Evolutionary conservation across 1,140 invertebrate species (phyloP).

Genomic region (Panulirus ornatus): DNA sequence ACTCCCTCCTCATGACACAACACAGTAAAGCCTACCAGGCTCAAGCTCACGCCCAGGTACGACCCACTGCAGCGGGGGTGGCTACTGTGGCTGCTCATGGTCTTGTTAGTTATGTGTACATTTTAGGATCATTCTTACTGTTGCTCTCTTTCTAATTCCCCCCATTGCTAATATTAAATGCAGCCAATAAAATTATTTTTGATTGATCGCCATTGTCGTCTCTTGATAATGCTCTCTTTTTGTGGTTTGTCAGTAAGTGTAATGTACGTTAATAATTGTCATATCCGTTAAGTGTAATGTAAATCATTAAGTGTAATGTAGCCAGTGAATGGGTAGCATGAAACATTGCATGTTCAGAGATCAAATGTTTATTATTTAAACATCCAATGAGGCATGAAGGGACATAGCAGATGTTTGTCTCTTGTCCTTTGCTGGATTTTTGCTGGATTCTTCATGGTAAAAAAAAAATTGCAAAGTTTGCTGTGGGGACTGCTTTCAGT

Average conservation of each 20-base stretch:
- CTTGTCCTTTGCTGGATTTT: background rate
- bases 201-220: background rate
- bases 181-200: constrained; percentile 19
- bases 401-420: background rate
- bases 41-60: constrained; percentile 68
- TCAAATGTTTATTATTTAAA: constrained; percentile 9
- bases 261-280: constrained; percentile 15
- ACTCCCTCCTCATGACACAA: constrained; percentile 57
- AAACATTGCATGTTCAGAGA: constrained; percentile 28
- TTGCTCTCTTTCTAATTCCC: constrained; percentile 26
- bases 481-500: constrained; percentile 2
- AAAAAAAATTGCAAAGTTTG: constrained; percentile 1
- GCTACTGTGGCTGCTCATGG: constrained; percentile 32
- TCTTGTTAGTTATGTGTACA: constrained; percentile 25
- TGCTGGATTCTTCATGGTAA: background rate
- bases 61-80: constrained; percentile 14
- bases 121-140: constrained; percentile 14
- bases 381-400: constrained; percentile 24
- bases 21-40: constrained; percentile 65
- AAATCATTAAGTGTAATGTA: constrained; percentile 25
- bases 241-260: constrained; percentile 19
- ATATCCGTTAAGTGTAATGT: constrained; percentile 4
- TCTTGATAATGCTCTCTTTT: background rate
- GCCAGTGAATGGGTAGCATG: constrained; percentile 37
- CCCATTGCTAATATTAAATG: background rate